phyloP scores from a whole-genome alignment of 2,113 vertebrate species.

The Ardeotis arabs region DNA sequence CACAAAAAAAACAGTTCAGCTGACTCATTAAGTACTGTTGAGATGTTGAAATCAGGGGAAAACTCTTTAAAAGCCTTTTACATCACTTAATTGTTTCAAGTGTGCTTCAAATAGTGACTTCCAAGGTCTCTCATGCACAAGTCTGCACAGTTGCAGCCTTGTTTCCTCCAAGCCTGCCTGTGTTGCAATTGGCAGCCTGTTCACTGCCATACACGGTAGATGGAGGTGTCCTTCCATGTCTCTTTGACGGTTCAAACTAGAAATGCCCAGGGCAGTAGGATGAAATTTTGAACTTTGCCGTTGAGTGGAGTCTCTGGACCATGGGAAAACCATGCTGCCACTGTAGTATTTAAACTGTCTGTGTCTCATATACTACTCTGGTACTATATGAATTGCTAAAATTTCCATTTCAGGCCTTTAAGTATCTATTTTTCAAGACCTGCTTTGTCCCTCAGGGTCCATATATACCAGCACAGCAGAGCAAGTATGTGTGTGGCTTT shows the following conservation, averaged over 20 bases:
- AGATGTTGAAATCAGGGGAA: not conserved
- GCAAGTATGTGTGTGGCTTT: not conserved
- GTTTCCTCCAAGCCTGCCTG: not conserved
- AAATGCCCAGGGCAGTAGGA: not conserved
- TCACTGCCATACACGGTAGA: not conserved
- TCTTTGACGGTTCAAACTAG: not conserved
- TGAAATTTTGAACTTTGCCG: not conserved
- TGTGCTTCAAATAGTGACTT: not conserved
- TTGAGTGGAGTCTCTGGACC: not conserved
- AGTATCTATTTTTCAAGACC: not conserved
- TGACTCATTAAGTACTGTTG: not conserved
- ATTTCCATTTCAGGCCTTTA: not conserved
- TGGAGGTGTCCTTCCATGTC: not conserved
- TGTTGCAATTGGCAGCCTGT: not conserved
- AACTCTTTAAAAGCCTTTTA: not conserved
- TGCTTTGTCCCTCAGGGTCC: not conserved
- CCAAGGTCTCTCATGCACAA: not conserved
- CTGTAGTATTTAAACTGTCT: not conserved
- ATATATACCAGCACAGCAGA: not conserved
- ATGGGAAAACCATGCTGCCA: not conserved
- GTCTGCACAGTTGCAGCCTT: not conserved
- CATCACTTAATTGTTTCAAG: not conserved
- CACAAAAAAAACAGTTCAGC: not conserved
- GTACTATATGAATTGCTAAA: not conserved
- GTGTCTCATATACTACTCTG: not conserved